Evolutionary conservation across 2,113 vertebrate genomes (phyloP), one percentile per base, ranked within the genome.

Genomic region (Kryptolebias marmoratus): DNA sequence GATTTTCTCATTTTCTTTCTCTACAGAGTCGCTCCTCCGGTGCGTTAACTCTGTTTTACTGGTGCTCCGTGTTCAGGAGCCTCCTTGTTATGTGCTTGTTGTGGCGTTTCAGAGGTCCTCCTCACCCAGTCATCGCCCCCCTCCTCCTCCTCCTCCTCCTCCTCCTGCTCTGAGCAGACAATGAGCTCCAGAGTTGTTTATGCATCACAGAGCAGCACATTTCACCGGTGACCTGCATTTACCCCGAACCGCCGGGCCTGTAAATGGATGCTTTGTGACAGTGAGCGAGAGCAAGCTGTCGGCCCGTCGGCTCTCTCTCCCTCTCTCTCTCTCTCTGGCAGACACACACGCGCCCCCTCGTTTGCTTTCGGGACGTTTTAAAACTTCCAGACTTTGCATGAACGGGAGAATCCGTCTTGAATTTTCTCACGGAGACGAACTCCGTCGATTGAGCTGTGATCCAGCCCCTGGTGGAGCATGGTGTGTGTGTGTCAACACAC

Each of bases 241-340:
- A 63, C 67, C 84, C 89, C 42, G 77, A 1, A 32, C 72, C 27
- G 18, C 71, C 9, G 57, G 57, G 82, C 54, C 73, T 73, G 56
- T 81, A 77, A 85, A 86, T 79, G 76, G 78, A 84, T 79, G 84
- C 84, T 87, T 87, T 84, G 89, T 88, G 87, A 85, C 86, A 87
- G 79, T 63, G 79, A 75, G 79, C 69, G 77, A 66, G 75, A 65
- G 77, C 28, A 56, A 73, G 64, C 74, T 54, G 71, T 54, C 52
- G 32, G 53, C 72, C 16, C 10, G 72, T 69, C 68, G 2, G 22
- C 73, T 69, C 73, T 53, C 57, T 62, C 31, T 12, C 11, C 5
- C 48, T 16, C 48, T 45, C 36, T 18, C 28, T 6, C 27, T n/a
- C 27, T 14, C 54, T 27, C 57, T 36, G 15, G 5, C n/a, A 11